phyloP scores from a whole-genome alignment of 2,888 invertebrate species.

The Athripsodes cinereus region DNA sequence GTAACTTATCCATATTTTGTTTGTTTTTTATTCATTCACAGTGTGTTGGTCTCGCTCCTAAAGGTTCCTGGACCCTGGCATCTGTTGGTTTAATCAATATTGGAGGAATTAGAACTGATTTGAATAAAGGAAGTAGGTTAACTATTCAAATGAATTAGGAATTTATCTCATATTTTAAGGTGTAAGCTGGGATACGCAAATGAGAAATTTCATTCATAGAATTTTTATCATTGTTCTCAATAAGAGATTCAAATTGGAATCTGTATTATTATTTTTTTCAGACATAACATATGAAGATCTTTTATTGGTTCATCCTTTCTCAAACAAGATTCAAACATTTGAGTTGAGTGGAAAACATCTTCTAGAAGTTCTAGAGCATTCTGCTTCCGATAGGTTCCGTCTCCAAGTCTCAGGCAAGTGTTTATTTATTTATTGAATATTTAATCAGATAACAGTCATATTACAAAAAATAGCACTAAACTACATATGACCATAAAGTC shows the following conservation, averaged over 20 bases:
- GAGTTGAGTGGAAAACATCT: conserved; percentile 63
- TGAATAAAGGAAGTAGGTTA: conserved; percentile 56
- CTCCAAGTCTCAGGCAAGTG: conserved; percentile 58
- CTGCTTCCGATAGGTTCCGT: conserved; percentile 38
- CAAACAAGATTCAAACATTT: conserved; percentile 65
- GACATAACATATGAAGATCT: conserved; percentile 67
- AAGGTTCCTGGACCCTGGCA: conserved; percentile 58
- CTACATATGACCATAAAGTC: too few relatives aligned
- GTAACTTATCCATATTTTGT: too few relatives aligned
- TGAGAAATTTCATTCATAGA: too few relatives aligned
- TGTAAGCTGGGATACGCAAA: too few relatives aligned
- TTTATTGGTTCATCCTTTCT: conserved; percentile 67
- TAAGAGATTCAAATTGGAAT: too few relatives aligned
- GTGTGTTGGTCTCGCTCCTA: conserved; percentile 44
- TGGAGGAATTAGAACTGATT: conserved; percentile 63
- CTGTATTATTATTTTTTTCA: conserved; percentile 35
- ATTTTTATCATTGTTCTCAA: too few relatives aligned
- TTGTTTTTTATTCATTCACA: conserved; percentile 29
- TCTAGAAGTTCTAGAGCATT: conserved; percentile 55
- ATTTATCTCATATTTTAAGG: too few relatives aligned
- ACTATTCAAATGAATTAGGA: too few relatives aligned
- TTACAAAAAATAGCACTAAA: too few relatives aligned
- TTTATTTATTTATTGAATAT: too few relatives aligned
- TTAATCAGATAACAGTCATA: too few relatives aligned
- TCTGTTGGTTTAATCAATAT: conserved; percentile 62